Percentiles rank a stretch among this genome's conserved stretches.
phyloP scores from a whole-genome alignment of 2,797 vertebrate species.

The Typhlichthys eigenmanni region DNA sequence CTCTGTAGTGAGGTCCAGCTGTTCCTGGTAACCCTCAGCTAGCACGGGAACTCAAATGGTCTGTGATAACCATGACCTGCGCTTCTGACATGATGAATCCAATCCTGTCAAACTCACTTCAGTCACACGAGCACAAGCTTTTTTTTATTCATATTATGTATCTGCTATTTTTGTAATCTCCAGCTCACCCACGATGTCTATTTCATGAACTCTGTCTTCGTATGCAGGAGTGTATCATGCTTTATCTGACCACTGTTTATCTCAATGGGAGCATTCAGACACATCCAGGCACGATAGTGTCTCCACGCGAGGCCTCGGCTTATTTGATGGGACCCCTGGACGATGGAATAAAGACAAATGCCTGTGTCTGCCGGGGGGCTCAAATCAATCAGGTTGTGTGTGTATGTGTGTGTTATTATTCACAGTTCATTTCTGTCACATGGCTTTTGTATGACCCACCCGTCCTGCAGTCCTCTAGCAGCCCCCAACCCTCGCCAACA shows the following conservation, averaged over 20 bases:
- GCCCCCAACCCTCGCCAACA: slow-evolving; percentile 34
- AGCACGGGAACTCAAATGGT: no score
- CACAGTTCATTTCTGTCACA: slow-evolving; percentile 81
- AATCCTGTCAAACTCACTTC: no score
- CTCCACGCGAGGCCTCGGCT: slow-evolving; percentile 57
- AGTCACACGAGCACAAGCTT: slow-evolving; percentile 12
- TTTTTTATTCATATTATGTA: no score
- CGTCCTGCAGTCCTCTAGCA: slow-evolving; percentile 36
- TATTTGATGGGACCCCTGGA: slow-evolving; percentile 66
- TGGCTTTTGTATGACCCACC: slow-evolving; percentile 64
- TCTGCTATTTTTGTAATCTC: no score
- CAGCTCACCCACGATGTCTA: no score
- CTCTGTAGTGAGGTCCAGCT: slow-evolving; percentile 43
- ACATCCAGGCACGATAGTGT: background rate
- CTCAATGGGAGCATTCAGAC: background rate
- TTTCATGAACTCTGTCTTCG: no score
- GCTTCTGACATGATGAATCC: no score
- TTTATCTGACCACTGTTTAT: no score
- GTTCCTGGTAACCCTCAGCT: background rate
- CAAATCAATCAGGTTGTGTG: slow-evolving; percentile 84
- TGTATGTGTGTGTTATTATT: slow-evolving; percentile 77
- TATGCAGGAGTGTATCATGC: no score
- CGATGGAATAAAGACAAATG: slow-evolving; percentile 84
- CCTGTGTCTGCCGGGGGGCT: slow-evolving; percentile 58
- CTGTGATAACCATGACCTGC: no score